Evolutionary conservation across 1,140 invertebrate genomes (phyloP), one percentile per base, ranked within the genome.

Genomic region (Calosoma granatense): DNA sequence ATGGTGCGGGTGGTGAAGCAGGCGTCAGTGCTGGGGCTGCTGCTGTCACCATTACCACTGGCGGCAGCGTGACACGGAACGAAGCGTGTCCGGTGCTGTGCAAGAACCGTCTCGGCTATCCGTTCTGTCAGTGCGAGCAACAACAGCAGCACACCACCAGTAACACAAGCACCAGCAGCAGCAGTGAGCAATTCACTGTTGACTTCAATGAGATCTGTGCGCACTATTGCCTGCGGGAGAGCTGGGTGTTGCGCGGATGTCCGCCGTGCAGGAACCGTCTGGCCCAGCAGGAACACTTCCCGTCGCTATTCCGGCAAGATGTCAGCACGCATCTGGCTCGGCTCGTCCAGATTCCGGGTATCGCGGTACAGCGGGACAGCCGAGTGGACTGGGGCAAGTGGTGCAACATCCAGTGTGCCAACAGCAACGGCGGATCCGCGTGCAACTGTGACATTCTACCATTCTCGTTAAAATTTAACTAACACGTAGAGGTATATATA

Each of bases 391-490:
- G 76, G 76, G 65, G 72, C 47, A 57, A 64, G 59, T 70, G 77
- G 71, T 80, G 78, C 64, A 64, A 61, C 56, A 22, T 63, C 20
- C 66, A 72, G 60, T 80, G 78, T 66, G 65, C 69, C 57, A 70
- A 69, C 61, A 75, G 74, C 0, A 72, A 76, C 11, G 78, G 79
- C 0, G 78, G 78, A 0, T 72, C 71, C 21, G 78, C 78, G 63
- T 79, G 78, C 67, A 72, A 76, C 63, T 79, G 78, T 69, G 76
- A 78, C 71, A 65, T 76, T 53, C 69, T 75, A 47, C 76, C 76
- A 51, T 72, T 75, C 15, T 47, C 41, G 17, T 17, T 47, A 17
- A 12, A 47, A 47, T 47, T 47, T 4, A 6, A 30, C 6, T 14
- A 6, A 30, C 14, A 30, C 14, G 4, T 30, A 30, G 26, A 30